phyloP scores from a whole-genome alignment of 2,797 vertebrate genomes.

The Hapalemur alaotrensis region DNA sequence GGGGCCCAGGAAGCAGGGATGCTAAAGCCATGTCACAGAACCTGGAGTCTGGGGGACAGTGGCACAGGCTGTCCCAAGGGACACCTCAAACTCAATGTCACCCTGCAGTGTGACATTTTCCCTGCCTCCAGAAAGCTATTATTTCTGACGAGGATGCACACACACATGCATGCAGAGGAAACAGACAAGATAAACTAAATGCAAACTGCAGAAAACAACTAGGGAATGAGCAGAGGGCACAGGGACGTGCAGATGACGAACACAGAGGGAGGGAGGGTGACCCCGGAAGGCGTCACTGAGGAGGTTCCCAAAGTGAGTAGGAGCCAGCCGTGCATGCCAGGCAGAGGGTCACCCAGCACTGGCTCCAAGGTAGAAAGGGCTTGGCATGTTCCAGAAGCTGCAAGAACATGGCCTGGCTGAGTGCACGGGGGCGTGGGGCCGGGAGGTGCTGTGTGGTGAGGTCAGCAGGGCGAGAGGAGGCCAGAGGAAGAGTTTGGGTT shows the following conservation, averaged over 20 bases:
- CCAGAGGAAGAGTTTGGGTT: background rate
- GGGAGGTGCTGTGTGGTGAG: too few relatives aligned
- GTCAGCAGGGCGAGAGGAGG: fast-evolving
- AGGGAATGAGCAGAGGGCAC: background rate
- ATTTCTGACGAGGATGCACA: background rate
- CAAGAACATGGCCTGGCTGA: fast-evolving
- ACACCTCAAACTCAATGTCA: background rate
- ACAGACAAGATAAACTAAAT: too few relatives aligned
- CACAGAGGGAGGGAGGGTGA: background rate
- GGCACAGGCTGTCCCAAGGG: background rate
- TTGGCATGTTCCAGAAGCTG: fast-evolving
- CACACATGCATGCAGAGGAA: too few relatives aligned
- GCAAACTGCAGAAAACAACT: fast-evolving
- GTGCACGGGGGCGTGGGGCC: fast-evolving
- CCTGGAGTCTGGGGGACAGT: fast-evolving
- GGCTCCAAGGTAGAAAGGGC: background rate
- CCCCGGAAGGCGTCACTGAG: fast-evolving
- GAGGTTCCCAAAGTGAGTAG: background rate
- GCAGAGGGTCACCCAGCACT: fast-evolving
- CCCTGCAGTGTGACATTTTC: background rate
- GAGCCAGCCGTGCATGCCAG: too few relatives aligned
- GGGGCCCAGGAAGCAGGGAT: background rate
- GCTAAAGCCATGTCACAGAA: too few relatives aligned
- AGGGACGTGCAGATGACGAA: background rate
- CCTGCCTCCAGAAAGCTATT: background rate